A percentile compares a stretch with the other conserved stretches of the same genome.
Conservation (phyloP, 2,797 vertebrate genomes). For the Iguana delicatissima region DNA sequence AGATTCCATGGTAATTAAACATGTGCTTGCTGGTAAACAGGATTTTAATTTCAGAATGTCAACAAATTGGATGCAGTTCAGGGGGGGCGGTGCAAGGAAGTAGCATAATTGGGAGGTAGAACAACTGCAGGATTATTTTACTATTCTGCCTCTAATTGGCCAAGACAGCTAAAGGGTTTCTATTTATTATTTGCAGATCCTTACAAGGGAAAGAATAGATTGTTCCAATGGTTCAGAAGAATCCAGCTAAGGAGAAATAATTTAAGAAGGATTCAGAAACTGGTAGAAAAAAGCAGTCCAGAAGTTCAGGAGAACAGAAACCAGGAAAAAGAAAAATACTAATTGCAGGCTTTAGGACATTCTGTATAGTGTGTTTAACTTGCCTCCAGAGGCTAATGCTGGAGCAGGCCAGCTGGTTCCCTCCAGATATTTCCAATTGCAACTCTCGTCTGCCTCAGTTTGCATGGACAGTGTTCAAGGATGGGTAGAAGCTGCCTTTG, state of each 20-base stretch:
- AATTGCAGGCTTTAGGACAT: background rate
- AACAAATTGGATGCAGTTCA: slow-evolving; percentile 24
- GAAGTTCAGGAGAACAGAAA: slow-evolving; percentile 33
- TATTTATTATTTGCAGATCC: slow-evolving; percentile 58
- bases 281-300: background rate
- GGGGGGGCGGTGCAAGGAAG: slow-evolving; percentile 7
- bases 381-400: background rate
- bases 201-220: slow-evolving; percentile 43
- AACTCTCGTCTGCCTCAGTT: background rate
- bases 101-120: slow-evolving; percentile 8
- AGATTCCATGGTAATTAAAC: slow-evolving; percentile 29
- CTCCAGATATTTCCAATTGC: too few species aligned
- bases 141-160: slow-evolving; percentile 1
- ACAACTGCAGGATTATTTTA: slow-evolving; percentile 35
- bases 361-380: background rate
- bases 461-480: background rate
- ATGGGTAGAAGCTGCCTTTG: slow-evolving; percentile 45
- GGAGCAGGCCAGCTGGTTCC: background rate
- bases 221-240: slow-evolving; percentile 10
- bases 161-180: slow-evolving; percentile 38
- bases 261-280: slow-evolving; percentile 2
- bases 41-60: slow-evolving; percentile 50
- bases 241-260: background rate
- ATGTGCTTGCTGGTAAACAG: slow-evolving; percentile 47
- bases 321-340: slow-evolving; percentile 59